Conservation (phyloP, 2,797 vertebrate genomes). For the Syndactyla subalaris region DNA sequence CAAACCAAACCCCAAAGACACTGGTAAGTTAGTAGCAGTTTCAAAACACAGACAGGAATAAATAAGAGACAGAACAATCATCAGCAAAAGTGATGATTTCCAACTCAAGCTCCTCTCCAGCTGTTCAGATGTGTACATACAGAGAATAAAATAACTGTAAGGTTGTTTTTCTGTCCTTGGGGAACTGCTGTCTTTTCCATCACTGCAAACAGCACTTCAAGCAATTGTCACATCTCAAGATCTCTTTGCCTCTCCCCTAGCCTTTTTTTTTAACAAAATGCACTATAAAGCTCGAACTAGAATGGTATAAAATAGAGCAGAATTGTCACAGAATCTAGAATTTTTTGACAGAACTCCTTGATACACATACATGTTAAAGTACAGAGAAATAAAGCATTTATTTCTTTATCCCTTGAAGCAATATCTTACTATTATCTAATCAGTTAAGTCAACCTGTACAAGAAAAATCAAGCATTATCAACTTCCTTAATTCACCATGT, state of each 20-base stretch:
- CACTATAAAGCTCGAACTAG: neutral
- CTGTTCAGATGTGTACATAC: constrained; percentile 26
- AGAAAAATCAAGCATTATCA: constrained; percentile 15
- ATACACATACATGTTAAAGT: neutral
- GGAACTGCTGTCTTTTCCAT: constrained; percentile 65
- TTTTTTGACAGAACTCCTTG: neutral
- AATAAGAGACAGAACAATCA: constrained; percentile 1
- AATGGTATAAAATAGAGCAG: neutral
- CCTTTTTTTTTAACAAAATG: neutral
- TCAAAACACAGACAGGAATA: neutral
- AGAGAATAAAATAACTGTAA: constrained; percentile 32
- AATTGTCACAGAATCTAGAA: neutral
- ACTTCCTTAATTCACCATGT: neutral
- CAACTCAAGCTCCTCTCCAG: constrained; percentile 11
- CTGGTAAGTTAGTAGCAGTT: neutral
- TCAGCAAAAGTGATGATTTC: constrained; percentile 46
- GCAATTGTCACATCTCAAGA: constrained; percentile 10
- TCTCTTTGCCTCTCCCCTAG: neutral
- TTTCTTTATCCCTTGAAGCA: neutral
- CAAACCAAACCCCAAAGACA: neutral
- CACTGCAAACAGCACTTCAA: constrained; percentile 58
- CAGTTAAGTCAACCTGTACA: neutral
- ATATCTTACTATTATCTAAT: neutral
- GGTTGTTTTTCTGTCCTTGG: constrained; percentile 24
- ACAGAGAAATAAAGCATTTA: neutral